These are phyloP conservation scores for Acanthaster planci DNA, from an alignment of 35 echinoderm and acorn worm genomes.

Conservation along the genomic window DNA sequence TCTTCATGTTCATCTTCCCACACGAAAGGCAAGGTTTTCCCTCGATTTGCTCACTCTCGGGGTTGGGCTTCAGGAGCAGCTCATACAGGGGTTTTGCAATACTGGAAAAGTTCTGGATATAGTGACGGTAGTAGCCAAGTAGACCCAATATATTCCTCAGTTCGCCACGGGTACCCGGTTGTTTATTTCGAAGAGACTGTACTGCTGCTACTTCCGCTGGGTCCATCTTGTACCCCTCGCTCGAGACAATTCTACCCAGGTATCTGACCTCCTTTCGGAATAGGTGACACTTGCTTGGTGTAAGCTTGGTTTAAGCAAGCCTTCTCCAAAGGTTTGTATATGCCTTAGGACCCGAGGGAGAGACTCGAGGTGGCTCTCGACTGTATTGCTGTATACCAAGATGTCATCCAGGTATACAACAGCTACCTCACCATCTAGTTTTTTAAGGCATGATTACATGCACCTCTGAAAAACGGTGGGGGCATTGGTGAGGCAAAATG, in stretches of 20 bases:
- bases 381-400: no score
- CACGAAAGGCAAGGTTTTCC: no score
- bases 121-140: constrained; percentile 50
- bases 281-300: constrained; percentile 52
- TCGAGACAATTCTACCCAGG: constrained; percentile 42
- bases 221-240: constrained; percentile 43
- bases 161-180: constrained; percentile 37
- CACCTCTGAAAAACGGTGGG: no score
- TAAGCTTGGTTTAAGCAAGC: constrained; percentile 62
- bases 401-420: no score
- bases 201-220: constrained; percentile 40
- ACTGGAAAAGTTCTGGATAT: constrained; percentile 31
- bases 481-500: no score
- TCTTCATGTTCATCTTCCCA: no score
- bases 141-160: constrained; percentile 38
- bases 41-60: no score
- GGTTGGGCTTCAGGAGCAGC: constrained; percentile 7
- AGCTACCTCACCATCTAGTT: constrained; percentile 29
- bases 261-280: constrained; percentile 54
- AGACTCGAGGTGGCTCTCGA: constrained; percentile 36
- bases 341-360: constrained; percentile 32
- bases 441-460: constrained; percentile 31
- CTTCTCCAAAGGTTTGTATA: constrained; percentile 36
- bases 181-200: constrained; percentile 2
- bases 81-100: constrained; percentile 34